These are phyloP conservation scores for Peromyscus leucopus DNA, from an alignment of 2,113 vertebrate genomes.

Conservation along the genomic window DNA sequence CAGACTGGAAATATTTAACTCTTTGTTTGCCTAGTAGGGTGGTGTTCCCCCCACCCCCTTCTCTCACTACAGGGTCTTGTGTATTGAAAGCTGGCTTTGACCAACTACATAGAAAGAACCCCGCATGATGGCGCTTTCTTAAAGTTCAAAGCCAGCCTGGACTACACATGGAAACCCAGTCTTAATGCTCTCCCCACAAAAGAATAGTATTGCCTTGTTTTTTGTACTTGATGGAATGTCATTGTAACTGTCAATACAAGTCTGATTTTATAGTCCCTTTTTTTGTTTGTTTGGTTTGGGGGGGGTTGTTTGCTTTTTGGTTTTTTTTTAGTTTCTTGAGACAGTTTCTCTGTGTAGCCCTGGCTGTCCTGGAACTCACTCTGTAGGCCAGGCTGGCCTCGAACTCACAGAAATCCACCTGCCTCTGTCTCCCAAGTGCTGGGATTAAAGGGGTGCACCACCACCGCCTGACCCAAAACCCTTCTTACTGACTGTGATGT, in stretches of 20 bases:
- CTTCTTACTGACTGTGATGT: not conserved
- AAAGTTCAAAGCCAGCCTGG: not conserved
- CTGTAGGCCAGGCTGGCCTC: not conserved
- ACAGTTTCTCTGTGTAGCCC: not conserved
- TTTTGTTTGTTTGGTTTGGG: no score
- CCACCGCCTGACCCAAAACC: not conserved
- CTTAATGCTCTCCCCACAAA: not conserved
- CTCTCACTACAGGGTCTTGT: not conserved
- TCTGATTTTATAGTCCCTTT: not conserved
- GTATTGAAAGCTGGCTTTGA: not conserved
- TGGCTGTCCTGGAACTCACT: not conserved
- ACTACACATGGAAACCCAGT: not conserved
- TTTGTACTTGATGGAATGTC: not conserved
- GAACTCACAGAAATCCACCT: not conserved
- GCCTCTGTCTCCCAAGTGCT: not conserved
- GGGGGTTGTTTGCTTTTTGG: not conserved
- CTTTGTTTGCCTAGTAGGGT: constrained; percentile 24
- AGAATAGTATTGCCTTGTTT: not conserved
- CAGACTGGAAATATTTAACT: constrained; percentile 43
- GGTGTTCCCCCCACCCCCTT: not conserved
- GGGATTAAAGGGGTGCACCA: not conserved
- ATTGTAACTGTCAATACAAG: constrained; percentile 43
- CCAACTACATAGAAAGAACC: not conserved
- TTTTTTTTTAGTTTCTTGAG: not conserved
- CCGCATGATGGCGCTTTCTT: not conserved